These are phyloP conservation scores for Macrophya annulata DNA, from an alignment of 2,888 invertebrate species.

Conservation along the genomic window DNA sequence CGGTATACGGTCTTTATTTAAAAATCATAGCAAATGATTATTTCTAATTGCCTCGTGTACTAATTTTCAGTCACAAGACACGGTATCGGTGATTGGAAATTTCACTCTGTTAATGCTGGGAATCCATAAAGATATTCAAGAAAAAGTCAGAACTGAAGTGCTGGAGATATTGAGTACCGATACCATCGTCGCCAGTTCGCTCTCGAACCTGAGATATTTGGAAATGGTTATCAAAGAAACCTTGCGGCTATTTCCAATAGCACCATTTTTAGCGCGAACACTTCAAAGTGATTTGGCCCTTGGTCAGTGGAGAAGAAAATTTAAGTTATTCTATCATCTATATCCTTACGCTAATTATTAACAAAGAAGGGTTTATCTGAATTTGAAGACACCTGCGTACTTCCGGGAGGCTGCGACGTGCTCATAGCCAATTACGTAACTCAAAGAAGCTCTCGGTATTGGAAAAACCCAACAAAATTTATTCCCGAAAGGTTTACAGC, in stretches of 20 bases:
- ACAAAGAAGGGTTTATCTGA: constrained; percentile 13
- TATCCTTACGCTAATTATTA: not conserved
- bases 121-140: constrained; percentile 61
- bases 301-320: not conserved
- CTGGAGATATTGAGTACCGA: constrained; percentile 56
- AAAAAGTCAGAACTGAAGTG: constrained; percentile 62
- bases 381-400: constrained; percentile 61
- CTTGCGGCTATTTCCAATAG: constrained; percentile 63
- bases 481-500: constrained; percentile 66
- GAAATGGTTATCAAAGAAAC: constrained; percentile 66
- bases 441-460: constrained; percentile 63
- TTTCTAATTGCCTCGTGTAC: not conserved
- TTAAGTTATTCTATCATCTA: not conserved
- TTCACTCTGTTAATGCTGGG: constrained; percentile 64
- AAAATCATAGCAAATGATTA: not conserved
- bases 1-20: no score
- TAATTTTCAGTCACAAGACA: constrained; percentile 64
- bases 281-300: constrained; percentile 62
- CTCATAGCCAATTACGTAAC: constrained; percentile 61
- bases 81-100: constrained; percentile 60
- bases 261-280: constrained; percentile 64
- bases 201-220: constrained; percentile 62
- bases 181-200: constrained; percentile 55
- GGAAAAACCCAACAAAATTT: constrained; percentile 67
- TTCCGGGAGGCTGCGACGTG: constrained; percentile 63